Conservation (phyloP, 2,113 vertebrate species). For the Calidris pugnax region DNA sequence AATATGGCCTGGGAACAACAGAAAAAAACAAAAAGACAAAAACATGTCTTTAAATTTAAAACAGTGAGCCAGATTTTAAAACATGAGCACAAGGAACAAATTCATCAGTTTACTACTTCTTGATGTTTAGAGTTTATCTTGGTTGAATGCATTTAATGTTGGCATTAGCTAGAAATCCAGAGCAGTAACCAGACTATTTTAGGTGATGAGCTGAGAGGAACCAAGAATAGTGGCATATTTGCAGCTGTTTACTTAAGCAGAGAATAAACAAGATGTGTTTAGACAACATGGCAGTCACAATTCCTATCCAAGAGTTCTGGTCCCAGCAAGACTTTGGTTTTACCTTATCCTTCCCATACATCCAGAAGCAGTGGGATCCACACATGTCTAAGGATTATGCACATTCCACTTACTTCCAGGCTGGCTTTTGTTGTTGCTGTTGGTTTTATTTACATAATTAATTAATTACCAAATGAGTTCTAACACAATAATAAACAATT, state of each 20-base stretch:
- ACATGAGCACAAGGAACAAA: not conserved
- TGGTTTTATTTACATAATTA: not conserved
- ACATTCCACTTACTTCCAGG: not conserved
- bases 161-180: not conserved
- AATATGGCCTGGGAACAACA: not conserved
- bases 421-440: not conserved
- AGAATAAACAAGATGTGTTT: not conserved
- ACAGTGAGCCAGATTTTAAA: not conserved
- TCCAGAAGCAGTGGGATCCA: not conserved
- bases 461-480: not conserved
- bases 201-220: not conserved
- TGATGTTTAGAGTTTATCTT: not conserved
- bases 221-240: not conserved
- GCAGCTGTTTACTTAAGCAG: not conserved
- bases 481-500: not conserved
- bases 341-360: not conserved
- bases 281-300: not conserved
- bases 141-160: not conserved
- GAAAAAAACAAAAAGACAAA: not conserved
- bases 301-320: not conserved
- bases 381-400: not conserved
- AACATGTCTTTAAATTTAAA: not conserved
- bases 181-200: not conserved
- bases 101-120: not conserved
- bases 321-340: not conserved